Conservation (phyloP, 2,113 vertebrate genomes). For the Ceratotherium simum region DNA sequence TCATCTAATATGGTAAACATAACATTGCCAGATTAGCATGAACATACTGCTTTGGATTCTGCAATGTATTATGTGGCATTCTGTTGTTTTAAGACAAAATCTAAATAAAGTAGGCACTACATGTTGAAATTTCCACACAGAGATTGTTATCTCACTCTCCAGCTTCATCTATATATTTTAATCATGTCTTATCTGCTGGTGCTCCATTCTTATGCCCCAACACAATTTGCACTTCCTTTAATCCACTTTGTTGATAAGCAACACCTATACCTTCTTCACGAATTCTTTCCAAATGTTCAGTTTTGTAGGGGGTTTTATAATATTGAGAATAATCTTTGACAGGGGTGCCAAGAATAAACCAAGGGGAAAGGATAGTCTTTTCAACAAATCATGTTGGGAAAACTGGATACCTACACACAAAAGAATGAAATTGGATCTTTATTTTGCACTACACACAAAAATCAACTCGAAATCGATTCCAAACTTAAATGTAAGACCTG, state of each 20-base stretch:
- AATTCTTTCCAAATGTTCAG: neutral
- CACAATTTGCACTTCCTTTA: neutral
- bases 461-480: neutral
- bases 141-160: neutral
- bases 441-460: neutral
- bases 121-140: neutral
- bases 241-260: neutral
- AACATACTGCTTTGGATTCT: neutral
- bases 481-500: neutral
- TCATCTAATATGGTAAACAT: too few relatives aligned
- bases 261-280: accelerated
- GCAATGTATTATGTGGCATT: neutral
- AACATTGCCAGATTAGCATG: neutral
- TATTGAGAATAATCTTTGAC: neutral
- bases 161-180: neutral
- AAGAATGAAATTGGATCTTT: neutral
- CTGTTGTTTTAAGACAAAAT: neutral
- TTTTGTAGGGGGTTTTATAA: neutral
- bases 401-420: neutral
- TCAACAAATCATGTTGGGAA: neutral
- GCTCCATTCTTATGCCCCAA: neutral
- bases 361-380: neutral
- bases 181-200: neutral
- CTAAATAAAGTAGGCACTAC: neutral
- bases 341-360: neutral